Percentiles rank a stretch among this genome's conserved stretches.
phyloP scores from a whole-genome alignment of 1,140 invertebrate species.

The Eubasilissa regina region DNA sequence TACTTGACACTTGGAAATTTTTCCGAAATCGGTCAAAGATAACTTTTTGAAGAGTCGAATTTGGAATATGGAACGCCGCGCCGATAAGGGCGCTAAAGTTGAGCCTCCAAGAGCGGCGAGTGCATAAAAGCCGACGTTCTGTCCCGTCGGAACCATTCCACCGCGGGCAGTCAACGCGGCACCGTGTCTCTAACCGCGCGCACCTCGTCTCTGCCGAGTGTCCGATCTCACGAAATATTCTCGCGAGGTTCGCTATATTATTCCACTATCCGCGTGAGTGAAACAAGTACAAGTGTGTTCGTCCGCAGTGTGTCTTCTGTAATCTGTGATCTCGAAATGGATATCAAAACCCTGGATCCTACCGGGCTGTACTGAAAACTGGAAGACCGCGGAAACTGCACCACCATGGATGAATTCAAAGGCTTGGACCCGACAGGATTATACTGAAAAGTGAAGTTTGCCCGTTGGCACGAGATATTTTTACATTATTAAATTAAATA shows the following conservation, averaged over 20 bases:
- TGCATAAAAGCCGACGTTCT: constrained; percentile 27
- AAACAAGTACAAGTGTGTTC: constrained; percentile 6
- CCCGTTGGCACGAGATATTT: neutral
- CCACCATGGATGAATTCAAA: neutral
- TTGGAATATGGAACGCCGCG: constrained; percentile 18
- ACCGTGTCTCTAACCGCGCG: constrained; percentile 20
- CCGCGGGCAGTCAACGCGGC: constrained; percentile 33
- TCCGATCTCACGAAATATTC: constrained; percentile 19
- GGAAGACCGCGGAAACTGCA: neutral
- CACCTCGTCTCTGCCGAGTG: constrained; percentile 1
- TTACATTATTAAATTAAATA: neutral
- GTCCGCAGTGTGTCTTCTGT: neutral
- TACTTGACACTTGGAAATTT: too few relatives aligned
- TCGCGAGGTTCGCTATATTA: neutral
- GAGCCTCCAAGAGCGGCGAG: neutral
- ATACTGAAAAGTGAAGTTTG: constrained; percentile 10
- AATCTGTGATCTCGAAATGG: constrained; percentile 32
- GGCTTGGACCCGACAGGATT: constrained; percentile 22
- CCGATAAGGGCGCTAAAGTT: constrained; percentile 38
- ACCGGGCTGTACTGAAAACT: constrained; percentile 43
- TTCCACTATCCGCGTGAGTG: neutral
- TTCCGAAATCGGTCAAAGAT: too few relatives aligned
- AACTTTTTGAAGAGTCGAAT: too few relatives aligned
- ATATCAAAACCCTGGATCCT: constrained; percentile 37
- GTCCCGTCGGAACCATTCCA: constrained; percentile 1